Base-by-base conservation (phyloP, 2,888 invertebrate genomes). In the Drosophila pseudotalamancana region DNA sequence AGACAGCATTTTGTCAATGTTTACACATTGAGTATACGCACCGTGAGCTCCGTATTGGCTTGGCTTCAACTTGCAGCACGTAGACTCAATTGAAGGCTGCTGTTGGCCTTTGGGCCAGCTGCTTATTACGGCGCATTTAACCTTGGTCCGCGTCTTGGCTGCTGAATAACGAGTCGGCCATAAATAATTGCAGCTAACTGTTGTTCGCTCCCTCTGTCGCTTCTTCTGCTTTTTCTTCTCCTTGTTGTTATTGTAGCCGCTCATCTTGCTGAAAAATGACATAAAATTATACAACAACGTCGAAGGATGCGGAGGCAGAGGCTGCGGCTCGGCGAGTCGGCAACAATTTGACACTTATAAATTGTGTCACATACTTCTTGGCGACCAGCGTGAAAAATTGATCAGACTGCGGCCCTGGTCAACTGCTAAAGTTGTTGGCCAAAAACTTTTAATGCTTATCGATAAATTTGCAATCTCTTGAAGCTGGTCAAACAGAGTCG, bases 121-220 rank as follows among this genome's bases (percentile, higher is more conserved):
- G 73, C 81, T 86, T 87, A 83, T 83, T 86, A 81, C 70, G 72
- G 73, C 67, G 54, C 81, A 77, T 73, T 86, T 81, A 83, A 83
- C 80, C 84, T 86, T 62, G 56, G 61, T 29, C 43, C 64, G 61
- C 51, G 54, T 60, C 68, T 77, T 40, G 50, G 69, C 63, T 59
- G 32, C 56, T 39, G 63, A 61, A 51, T 60, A 59, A 76, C 62
- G 62, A 65, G 65, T 32, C 32, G 71, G 49, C 45, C 61, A 83
- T 86, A 83, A 81, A 86, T 81, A 83, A 83, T 83, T 81, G 67
- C 63, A 70, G 67, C 50, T 65, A 86, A 86, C 87, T 64, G 70
- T 73, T 67, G 69, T 76, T 57, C 48, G 31, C 37, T 39, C 18
- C n/a, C n/a, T 42, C 51, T 42, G 53, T 45, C 39, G 23, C 14